These are phyloP conservation scores for Nicator chloris DNA, from an alignment of 2,113 vertebrate genomes.

Conservation along the genomic window DNA sequence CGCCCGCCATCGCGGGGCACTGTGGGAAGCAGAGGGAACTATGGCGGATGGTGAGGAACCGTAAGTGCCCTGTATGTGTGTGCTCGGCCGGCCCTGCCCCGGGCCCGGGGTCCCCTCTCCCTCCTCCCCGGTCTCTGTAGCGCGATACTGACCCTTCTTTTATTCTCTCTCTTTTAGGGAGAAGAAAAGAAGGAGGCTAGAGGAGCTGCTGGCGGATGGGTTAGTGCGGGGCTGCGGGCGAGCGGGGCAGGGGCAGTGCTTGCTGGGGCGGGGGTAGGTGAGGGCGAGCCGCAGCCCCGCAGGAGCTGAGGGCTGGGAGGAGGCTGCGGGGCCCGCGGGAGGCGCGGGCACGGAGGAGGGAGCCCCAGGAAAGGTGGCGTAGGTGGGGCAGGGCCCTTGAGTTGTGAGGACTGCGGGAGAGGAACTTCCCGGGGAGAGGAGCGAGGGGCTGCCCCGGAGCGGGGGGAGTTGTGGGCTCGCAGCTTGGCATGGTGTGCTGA, in stretches of 20 bases:
- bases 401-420: not conserved
- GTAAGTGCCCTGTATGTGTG: constrained; percentile 83
- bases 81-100: constrained; percentile 17
- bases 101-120: constrained; percentile 52
- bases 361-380: not conserved
- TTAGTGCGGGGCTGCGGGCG: constrained; percentile 87
- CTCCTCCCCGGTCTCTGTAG: constrained; percentile 72
- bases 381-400: not conserved
- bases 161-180: constrained; percentile 95
- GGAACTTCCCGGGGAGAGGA: constrained; percentile 2
- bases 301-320: constrained; percentile 18
- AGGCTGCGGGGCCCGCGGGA: not conserved
- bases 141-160: constrained; percentile 86
- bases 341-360: not conserved
- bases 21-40: constrained; percentile 70
- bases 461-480: not conserved
- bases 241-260: constrained; percentile 56
- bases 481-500: constrained; percentile 58
- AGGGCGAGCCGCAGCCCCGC: constrained; percentile 58
- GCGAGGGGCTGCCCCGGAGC: constrained; percentile 16
- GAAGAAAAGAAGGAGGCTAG: constrained; percentile 99
- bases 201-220: constrained; percentile 97
- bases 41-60: constrained; percentile 97
- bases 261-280: constrained; percentile 43
- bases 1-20: not conserved